Evolutionary conservation across 2,797 vertebrate species (phyloP), one percentile per base, ranked within the genome.

Genomic region (Peromyscus aztecus): DNA sequence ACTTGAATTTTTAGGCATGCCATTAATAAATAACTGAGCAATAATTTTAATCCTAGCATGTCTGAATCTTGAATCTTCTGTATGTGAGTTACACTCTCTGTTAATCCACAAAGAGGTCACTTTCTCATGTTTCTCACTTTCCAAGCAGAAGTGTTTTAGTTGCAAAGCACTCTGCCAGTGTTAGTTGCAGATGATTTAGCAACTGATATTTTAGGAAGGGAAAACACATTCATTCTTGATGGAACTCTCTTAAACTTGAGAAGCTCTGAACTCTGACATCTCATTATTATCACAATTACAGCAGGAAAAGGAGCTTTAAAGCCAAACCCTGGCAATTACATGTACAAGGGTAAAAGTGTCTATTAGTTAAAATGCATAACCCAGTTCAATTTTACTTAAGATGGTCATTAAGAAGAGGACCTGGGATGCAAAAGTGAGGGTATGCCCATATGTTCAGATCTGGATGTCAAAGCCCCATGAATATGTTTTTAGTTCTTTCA

Each of bases 271-370:
- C 91, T 96, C 83, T 96, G 94, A 95, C 89, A 96, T 75, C 34
- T 97, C 95, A 96, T 94, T 95, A 88, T 93, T 88, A 49, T 97
- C 46, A 80, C 94, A 93, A 97, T 97, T 97, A 94, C 12, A 95
- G 34, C 2, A 82, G 92, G 17, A 95, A 78, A 91, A 27, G 75
- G 46, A 34, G 49, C 87, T 85, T 95, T 96, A 97, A 96, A 96
- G 71, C 34, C 89, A 97, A 96, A 94, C 95, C 91, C 65, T 89
- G 87, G 76, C 61, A 94, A 97, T 96, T 96, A 96, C 57, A 92
- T 76, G 59, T 82, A 21, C 40, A 93, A 93, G 71, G 80, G 61
- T 89, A 91, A 91, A 96, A 95, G 21, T 52, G 43, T 49, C 43
- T 88, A 75, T 94, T 97, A 89, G 16, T 90, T 96, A 93, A 95